These are phyloP conservation scores for Oligia latruncula DNA, from an alignment of 2,888 invertebrate genomes.

Conservation along the genomic window DNA sequence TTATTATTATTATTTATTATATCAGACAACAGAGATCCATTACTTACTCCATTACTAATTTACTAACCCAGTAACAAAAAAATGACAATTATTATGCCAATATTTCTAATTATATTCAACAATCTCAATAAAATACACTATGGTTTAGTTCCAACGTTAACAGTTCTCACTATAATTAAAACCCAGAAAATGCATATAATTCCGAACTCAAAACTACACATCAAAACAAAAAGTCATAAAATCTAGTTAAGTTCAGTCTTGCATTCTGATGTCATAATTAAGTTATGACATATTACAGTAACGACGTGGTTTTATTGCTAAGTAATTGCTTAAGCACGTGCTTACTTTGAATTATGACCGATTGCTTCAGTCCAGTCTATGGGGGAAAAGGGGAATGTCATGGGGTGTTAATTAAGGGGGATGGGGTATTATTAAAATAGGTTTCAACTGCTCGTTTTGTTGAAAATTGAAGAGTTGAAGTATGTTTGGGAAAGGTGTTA, in stretches of 20 bases:
- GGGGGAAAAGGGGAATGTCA: conserved; percentile 4
- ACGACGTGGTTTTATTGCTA: conserved; percentile 52
- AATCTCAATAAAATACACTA: too few species aligned
- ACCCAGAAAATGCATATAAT: background rate
- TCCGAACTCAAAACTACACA: background rate
- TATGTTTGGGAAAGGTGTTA: conserved; percentile 27
- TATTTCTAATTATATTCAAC: too few species aligned
- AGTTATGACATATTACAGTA: conserved; percentile 44
- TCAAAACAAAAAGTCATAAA: conserved; percentile 32
- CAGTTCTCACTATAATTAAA: background rate
- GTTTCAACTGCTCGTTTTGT: conserved; percentile 49
- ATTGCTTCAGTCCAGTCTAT: conserved; percentile 33
- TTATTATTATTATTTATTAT: too few species aligned
- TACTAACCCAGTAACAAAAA: too few species aligned
- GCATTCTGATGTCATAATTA: conserved; percentile 52
- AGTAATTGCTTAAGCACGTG: conserved; percentile 60
- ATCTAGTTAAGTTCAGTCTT: conserved; percentile 22
- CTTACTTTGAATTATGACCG: conserved; percentile 57
- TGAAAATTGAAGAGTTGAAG: conserved; percentile 43
- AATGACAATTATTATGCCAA: too few species aligned
- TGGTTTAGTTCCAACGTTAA: background rate
- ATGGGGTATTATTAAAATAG: conserved; percentile 21
- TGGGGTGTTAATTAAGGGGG: conserved; percentile 27
- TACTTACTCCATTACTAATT: too few species aligned
- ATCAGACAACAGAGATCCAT: too few species aligned